Evolutionary conservation across 2,888 invertebrate species (phyloP).

Genomic region (Drosophila prostipennis): DNA sequence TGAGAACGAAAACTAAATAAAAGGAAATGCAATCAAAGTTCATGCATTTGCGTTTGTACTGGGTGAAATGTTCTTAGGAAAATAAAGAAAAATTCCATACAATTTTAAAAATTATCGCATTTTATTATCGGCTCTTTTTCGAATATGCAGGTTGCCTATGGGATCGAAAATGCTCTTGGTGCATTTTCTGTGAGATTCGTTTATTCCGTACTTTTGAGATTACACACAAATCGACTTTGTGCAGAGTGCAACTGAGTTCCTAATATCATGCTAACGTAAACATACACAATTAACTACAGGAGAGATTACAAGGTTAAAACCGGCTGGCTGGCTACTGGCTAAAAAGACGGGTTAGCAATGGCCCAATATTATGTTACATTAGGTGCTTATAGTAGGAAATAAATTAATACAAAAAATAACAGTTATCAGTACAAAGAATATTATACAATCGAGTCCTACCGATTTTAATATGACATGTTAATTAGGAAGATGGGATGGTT

Average conservation of each 20-base stretch:
- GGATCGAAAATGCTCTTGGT: not conserved
- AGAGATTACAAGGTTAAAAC: slow-evolving; percentile 26
- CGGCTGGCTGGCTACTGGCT: slow-evolving; percentile 22
- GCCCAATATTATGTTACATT: slow-evolving; percentile 19
- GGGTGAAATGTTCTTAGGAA: slow-evolving; percentile 49
- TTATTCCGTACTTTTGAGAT: not conserved
- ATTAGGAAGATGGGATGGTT: slow-evolving; percentile 7
- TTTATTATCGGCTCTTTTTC: slow-evolving; percentile 27
- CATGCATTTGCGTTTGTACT: slow-evolving; percentile 48
- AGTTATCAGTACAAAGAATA: slow-evolving; percentile 52
- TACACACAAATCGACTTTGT: slow-evolving; percentile 29
- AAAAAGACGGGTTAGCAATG: slow-evolving; percentile 22
- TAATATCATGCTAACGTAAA: slow-evolving; percentile 29
- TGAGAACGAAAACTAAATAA: slow-evolving; percentile 44
- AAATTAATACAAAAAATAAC: slow-evolving; percentile 49
- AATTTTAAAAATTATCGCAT: slow-evolving; percentile 42
- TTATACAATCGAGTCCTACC: slow-evolving; percentile 10
- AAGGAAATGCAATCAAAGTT: slow-evolving; percentile 60
- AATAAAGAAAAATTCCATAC: slow-evolving; percentile 41
- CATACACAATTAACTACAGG: slow-evolving; percentile 31
- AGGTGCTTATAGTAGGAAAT: slow-evolving; percentile 40
- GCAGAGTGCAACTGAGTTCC: slow-evolving; percentile 22
- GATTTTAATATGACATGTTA: not conserved
- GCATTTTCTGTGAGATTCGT: slow-evolving; percentile 22
- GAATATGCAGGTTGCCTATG: not conserved